Percentiles rank a stretch among this genome's conserved stretches.
These are phyloP conservation scores for Barbus barbus DNA, from an alignment of 2,113 vertebrate genomes.

Conservation along the genomic window DNA sequence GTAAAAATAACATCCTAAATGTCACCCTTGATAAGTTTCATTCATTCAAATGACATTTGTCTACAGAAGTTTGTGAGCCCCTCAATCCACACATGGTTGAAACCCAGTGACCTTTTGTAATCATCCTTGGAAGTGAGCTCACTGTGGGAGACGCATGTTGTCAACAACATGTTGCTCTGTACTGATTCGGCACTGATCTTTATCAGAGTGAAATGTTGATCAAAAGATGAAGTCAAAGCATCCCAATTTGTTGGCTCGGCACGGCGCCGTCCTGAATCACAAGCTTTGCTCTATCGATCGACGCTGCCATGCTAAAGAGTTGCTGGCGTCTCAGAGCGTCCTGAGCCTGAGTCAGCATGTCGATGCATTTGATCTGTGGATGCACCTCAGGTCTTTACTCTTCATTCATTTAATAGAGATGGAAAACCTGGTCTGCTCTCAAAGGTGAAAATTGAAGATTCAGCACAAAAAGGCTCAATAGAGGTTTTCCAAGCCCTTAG, in stretches of 20 bases:
- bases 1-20: neutral
- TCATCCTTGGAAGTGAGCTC: slow-evolving; percentile 5
- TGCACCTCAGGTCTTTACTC: slow-evolving; percentile 35
- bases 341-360: slow-evolving; percentile 56
- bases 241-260: slow-evolving; percentile 38
- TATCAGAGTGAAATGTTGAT: slow-evolving; percentile 46
- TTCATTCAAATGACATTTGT: neutral
- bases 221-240: slow-evolving; percentile 21
- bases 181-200: slow-evolving; percentile 18
- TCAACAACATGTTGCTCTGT: slow-evolving; percentile 8
- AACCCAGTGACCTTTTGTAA: neutral
- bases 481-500: slow-evolving; percentile 19
- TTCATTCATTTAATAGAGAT: slow-evolving; percentile 41
- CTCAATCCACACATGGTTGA: neutral
- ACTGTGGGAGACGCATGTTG: neutral
- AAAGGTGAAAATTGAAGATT: slow-evolving; percentile 35
- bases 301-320: slow-evolving; percentile 34
- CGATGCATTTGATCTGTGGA: slow-evolving; percentile 53
- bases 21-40: neutral
- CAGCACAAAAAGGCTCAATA: slow-evolving; percentile 9
- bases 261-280: slow-evolving; percentile 9
- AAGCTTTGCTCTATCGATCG: slow-evolving; percentile 50
- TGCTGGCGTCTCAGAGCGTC: slow-evolving; percentile 17
- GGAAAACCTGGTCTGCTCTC: slow-evolving; percentile 24
- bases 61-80: neutral